Evolutionary conservation across 2,888 invertebrate species (phyloP), one percentile per base, ranked within the genome.

Genomic region (Andrena camellia): DNA sequence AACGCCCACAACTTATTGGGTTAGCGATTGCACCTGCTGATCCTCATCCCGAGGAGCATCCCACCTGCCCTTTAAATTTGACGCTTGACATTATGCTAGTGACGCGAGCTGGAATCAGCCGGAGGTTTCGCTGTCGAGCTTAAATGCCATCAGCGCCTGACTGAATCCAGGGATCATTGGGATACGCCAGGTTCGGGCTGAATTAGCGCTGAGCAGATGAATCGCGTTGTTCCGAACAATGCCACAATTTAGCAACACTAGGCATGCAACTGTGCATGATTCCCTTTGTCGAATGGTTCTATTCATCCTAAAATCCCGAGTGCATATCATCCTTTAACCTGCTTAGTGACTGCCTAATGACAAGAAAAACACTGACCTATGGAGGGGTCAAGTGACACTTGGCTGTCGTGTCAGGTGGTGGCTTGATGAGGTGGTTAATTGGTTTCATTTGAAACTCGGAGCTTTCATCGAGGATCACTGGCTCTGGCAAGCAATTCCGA

Each of bases 11-110:
- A 8, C 8, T 52, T 20, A 57, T 23, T 26, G 10, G 57, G 57
- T 10, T 57, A 20, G 31, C 17, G 60, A n/a, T 62, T 31, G 10
- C 8, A 10, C 26, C 10, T 7, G 62, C 1, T 29, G 62, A 64
- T 64, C 48, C 42, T 17, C 20, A 17, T 29, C 6, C 31, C 6
- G 13, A 8, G 35, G 50, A 26, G 13, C 20, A 52, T 4, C 35
- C 35, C 6, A 42, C 17, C 35, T 4, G 20, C 4, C n/a, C n/a
- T 33, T 69, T 23, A 1, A 59, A 57, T 26, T n/a, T 42, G 42
- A 26, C 35, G 17, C 5, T 23, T 59, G 59, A 69, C 54, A 69
- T 63, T 59, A 69, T 42, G 42, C 69, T 35, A 57, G 42, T 69
- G 20, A 33, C 7, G 3, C 17, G 17, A 26, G 33, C 31, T 4